Base-by-base conservation (phyloP, 30 jellyfish, hydroid and myxozoan species). In the Turritopsis dohrnii region DNA sequence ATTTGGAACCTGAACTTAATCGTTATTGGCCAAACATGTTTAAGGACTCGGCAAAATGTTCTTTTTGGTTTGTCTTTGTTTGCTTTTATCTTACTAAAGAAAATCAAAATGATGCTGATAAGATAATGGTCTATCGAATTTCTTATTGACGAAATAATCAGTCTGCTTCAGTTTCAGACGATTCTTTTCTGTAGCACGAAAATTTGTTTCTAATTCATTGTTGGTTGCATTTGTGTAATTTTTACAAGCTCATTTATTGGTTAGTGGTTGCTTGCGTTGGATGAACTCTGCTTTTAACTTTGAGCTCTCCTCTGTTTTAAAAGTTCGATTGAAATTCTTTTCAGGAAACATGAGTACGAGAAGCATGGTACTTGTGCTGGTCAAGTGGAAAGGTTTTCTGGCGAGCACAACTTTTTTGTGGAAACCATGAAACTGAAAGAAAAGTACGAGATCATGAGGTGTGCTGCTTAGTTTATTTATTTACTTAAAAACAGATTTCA, bases 311-410 rank as follows among this genome's bases (percentile, higher is more conserved):
- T n/a, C n/a, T n/a, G n/a, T n/a, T n/a, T n/a, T n/a, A n/a, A n/a
- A n/a, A n/a, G n/a, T n/a, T n/a, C n/a, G n/a, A n/a, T n/a, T n/a
- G n/a, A n/a, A n/a, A n/a, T 41, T 41, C 13, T 41, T 41, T 41
- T n/a, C 83, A 94, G 99, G 99, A 86, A 85, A 26, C 99, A 94
- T 73, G 99, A 94, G 66, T 94, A 95, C 90, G 93, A 74, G 27
- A 94, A 94, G 53, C 99, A 94, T 80, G 99, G 99, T n/a, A 94
- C 99, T 20, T 94, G 99, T 72, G 96, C 99, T 54, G 96, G 94
- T 18, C 89, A 96, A 79, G 84, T 94, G 26, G 81, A 31, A 0
- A 84, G 96, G 29, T 81, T 94, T 53, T 73, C 87, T 52, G 90
- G 91, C 19, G 99, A 94, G 60, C 79, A 85, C 87, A 89, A 88